Percentiles rank a stretch among this genome's conserved stretches.
phyloP scores from a whole-genome alignment of 2,888 invertebrate genomes.

The Dynastes grantii region DNA sequence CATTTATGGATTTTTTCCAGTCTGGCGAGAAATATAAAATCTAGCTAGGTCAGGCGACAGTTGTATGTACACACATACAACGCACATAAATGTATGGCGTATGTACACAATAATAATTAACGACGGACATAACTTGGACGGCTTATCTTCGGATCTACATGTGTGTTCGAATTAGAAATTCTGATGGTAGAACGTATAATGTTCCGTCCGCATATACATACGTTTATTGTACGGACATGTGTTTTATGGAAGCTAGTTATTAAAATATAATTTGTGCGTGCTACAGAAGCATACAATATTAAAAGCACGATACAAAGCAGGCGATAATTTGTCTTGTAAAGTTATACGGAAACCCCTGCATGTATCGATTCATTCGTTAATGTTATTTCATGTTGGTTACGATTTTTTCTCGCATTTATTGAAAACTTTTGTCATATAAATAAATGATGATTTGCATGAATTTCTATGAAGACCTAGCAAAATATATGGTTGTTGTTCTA shows the following conservation, averaged over 20 bases:
- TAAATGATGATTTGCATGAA: too few species aligned
- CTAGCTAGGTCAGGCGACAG: slow-evolving; percentile 21
- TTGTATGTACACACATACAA: background rate
- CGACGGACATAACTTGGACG: slow-evolving; percentile 26
- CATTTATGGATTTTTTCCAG: slow-evolving; percentile 6
- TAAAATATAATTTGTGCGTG: slow-evolving; percentile 44
- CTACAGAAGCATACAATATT: background rate
- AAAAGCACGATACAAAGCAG: background rate
- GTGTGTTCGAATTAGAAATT: slow-evolving; percentile 66
- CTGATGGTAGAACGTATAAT: slow-evolving; percentile 59
- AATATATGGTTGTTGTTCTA: too few species aligned
- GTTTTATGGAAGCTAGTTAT: slow-evolving; percentile 31
- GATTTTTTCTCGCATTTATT: too few species aligned
- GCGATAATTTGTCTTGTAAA: too few species aligned
- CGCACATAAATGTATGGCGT: slow-evolving; percentile 31
- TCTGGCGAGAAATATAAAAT: background rate
- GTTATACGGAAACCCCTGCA: too few species aligned
- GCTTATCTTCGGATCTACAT: slow-evolving; percentile 64
- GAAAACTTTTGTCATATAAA: too few species aligned
- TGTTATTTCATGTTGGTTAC: too few species aligned
- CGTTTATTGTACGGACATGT: slow-evolving; percentile 6
- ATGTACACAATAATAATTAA: slow-evolving; percentile 40
- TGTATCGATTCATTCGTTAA: too few species aligned
- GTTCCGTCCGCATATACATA: slow-evolving; percentile 4
- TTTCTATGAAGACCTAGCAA: too few species aligned